Evolutionary conservation across 1,140 invertebrate species (phyloP).

Genomic region (Drosophila bifasciata): DNA sequence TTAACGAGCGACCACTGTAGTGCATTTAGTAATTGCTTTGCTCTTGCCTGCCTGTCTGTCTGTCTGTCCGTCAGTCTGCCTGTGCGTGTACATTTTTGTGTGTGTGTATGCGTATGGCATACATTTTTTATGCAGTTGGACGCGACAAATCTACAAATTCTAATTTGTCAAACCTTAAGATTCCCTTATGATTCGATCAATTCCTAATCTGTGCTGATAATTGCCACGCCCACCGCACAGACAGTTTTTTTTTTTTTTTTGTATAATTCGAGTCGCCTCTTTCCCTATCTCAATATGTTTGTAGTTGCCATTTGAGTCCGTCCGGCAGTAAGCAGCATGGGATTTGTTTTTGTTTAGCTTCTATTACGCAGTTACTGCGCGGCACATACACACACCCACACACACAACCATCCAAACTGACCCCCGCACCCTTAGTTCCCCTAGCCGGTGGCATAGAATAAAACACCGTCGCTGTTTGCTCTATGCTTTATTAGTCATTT

Average conservation of each 20-base stretch:
- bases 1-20: constrained; percentile 1
- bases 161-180: neutral
- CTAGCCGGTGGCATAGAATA: neutral
- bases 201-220: too few species aligned
- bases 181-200: too few species aligned
- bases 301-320: constrained; percentile 31
- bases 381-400: too few species aligned
- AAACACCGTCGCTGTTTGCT: too few species aligned
- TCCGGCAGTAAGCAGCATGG: constrained; percentile 10
- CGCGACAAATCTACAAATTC: too few species aligned
- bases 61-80: constrained; percentile 19
- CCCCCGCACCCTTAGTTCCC: neutral
- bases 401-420: neutral
- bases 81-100: constrained; percentile 13
- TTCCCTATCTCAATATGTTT: constrained; percentile 36
- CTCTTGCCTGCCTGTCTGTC: constrained; percentile 22
- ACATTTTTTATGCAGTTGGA: constrained; percentile 13
- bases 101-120: constrained; percentile 29
- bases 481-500: neutral
- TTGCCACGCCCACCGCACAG: too few species aligned
- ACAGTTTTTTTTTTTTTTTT: too few species aligned
- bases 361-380: too few species aligned
- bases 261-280: too few species aligned
- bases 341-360: constrained; percentile 23
- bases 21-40: constrained; percentile 49